phyloP scores from a whole-genome alignment of 2,797 vertebrate genomes.

The Gadopsis bispinosus region DNA sequence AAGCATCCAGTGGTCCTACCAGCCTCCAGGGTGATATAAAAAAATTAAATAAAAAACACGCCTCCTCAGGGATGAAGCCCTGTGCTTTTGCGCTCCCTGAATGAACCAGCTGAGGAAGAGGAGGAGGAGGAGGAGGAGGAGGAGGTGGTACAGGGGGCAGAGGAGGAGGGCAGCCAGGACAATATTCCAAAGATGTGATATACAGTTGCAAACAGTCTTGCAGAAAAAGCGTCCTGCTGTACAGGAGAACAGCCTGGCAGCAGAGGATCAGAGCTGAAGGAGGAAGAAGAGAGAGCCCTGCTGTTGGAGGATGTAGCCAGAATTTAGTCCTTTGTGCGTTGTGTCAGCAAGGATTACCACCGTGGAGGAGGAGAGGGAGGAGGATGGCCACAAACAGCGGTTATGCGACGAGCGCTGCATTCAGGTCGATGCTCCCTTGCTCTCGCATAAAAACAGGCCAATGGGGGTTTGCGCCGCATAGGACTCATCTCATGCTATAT shows the following conservation, averaged over 20 bases:
- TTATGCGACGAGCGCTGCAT: constrained; percentile 55
- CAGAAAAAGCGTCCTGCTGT: constrained; percentile 53
- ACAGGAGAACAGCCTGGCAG: constrained; percentile 36
- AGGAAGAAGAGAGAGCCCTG: constrained; percentile 48
- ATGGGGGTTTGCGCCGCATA: constrained; percentile 43
- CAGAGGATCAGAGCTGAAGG: constrained; percentile 51
- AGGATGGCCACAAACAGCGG: constrained; percentile 61
- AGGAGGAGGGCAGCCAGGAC: constrained; percentile 51
- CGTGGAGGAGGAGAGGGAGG: constrained; percentile 59
- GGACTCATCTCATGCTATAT: constrained; percentile 58
- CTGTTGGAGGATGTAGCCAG: constrained; percentile 68
- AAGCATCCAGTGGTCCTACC: constrained; percentile 40
- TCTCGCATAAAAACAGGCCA: constrained; percentile 55
- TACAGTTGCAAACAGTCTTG: constrained; percentile 49
- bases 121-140: constrained; percentile 41
- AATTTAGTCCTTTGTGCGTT: constrained; percentile 79
- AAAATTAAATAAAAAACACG: constrained; percentile 8
- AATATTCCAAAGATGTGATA: constrained; percentile 64
- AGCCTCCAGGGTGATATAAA: constrained; percentile 39
- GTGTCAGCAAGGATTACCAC: constrained; percentile 84
- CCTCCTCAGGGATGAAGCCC: constrained; percentile 52
- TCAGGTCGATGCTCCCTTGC: constrained; percentile 61
- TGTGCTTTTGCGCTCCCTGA: constrained; percentile 64
- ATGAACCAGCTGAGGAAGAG: constrained; percentile 50
- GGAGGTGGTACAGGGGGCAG: constrained; percentile 42